Conservation (phyloP, 2,888 invertebrate genomes). For the Hipparchia sbordonii region DNA sequence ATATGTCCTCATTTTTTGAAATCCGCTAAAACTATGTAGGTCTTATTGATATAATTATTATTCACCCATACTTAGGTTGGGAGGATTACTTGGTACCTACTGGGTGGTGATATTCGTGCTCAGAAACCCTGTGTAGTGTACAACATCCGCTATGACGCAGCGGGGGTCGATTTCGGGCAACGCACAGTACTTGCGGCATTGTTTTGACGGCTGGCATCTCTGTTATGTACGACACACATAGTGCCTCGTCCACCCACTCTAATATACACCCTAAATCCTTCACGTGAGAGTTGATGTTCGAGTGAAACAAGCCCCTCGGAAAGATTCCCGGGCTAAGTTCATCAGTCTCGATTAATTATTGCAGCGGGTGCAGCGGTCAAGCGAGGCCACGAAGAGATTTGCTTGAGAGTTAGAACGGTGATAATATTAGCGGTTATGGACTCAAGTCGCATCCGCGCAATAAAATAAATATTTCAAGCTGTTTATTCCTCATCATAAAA, state of each 20-base stretch:
- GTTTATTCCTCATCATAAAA: neutral
- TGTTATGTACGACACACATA: constrained; percentile 24
- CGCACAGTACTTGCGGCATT: constrained; percentile 37
- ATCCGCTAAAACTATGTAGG: too few relatives aligned
- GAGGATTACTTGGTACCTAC: neutral
- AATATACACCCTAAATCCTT: neutral
- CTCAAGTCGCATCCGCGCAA: too few relatives aligned
- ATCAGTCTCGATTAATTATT: constrained; percentile 41
- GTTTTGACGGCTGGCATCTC: constrained; percentile 40
- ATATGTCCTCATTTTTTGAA: too few relatives aligned
- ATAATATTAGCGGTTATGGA: neutral
- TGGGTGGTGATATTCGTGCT: neutral
- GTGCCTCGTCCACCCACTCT: neutral
- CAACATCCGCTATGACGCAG: constrained; percentile 28
- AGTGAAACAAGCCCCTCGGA: neutral
- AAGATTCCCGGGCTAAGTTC: constrained; percentile 23
- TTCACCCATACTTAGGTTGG: too few relatives aligned
- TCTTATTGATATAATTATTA: too few relatives aligned
- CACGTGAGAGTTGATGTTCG: neutral
- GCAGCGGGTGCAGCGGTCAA: constrained; percentile 26
- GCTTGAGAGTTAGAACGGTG: neutral
- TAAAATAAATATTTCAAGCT: neutral
- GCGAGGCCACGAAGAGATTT: neutral
- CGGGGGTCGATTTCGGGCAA: constrained; percentile 36
- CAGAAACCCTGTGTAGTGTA: constrained; percentile 10